Base-by-base conservation (phyloP, 92 coral and sea anemone genomes). In the Zoanthus sociatus region DNA sequence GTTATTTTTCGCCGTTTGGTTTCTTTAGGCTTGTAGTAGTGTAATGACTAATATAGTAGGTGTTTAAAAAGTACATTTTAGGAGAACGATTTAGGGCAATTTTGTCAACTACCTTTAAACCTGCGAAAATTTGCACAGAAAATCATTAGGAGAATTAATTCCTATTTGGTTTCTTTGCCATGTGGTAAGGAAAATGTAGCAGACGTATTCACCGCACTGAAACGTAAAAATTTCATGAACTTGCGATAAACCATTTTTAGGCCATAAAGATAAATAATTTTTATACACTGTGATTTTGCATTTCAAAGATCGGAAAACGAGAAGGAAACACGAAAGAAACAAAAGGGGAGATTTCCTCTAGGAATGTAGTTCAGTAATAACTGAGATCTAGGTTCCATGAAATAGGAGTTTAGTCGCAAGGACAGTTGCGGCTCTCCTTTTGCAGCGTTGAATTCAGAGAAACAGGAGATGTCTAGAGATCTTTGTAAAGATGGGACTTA, bases 261-360 rank as follows among this genome's bases (percentile, higher is more conserved):
- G 37, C 84, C 73, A 60, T 31, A 21, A 78, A 64, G 71, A 78
- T 60, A 42, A 14, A 16, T 16, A 45, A 56, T 61, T 69, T 58
- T 78, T 63, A 16, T 63, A 37, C 72, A 44, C 48, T 78, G 84
- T 78, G 84, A 32, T 61, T 78, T 48, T 60, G 37, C 72, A 78
- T 78, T 78, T 78, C 73, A 78, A 78, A 78, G 84, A 78, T 78
- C 84, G 84, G 84, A 78, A 56, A 78, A 78, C 56, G 42, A 17
- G 33, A 61, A 69, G 72, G 3, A 20, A 32, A 64, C 84, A 42
- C 37, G 84, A 12, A 42, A 61, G 26, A 4, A 7, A 17, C 9
- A 63, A 1, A 63, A n/a, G 21, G 9, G 8, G 17, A 9, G 0
- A 63, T 63, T 63, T 21, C 69, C 42, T 53, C 8, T 9, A 9